Evolutionary conservation across 2,113 vertebrate species (phyloP).

Genomic region (Erinaceus europaeus): DNA sequence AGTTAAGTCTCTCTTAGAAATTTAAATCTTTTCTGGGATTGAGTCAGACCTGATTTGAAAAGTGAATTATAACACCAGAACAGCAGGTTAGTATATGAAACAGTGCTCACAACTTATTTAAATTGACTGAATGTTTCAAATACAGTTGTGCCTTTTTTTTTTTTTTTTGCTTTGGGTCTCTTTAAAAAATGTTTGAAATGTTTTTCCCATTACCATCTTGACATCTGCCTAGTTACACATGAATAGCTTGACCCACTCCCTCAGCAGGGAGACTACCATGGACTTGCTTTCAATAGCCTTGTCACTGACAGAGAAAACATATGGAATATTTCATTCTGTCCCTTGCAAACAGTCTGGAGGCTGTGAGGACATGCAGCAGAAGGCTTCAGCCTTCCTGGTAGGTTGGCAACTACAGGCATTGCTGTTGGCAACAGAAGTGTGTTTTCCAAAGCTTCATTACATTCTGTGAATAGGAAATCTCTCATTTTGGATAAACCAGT

Average conservation of each 20-base stretch:
- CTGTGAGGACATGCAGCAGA: conserved; percentile 52
- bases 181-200: conserved; percentile 60
- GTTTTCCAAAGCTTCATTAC: accelerated
- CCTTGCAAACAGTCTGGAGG: conserved; percentile 33
- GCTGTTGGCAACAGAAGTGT: not conserved
- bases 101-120: conserved; percentile 56
- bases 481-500: not conserved
- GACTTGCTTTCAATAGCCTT: conserved; percentile 75
- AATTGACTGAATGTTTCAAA: conserved; percentile 37
- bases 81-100: conserved; percentile 35
- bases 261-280: conserved; percentile 66
- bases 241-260: conserved; percentile 76
- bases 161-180: conserved; percentile 55
- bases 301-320: conserved; percentile 77
- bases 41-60: conserved; percentile 31
- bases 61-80: conserved; percentile 57
- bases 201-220: conserved; percentile 76
- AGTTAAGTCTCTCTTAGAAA: not conserved
- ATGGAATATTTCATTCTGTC: conserved; percentile 77
- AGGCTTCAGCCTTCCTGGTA: not conserved
- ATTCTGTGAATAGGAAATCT: not conserved
- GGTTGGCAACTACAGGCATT: not conserved
- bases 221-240: conserved; percentile 73
- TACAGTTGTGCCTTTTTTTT: conserved; percentile 63
- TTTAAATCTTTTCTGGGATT: conserved; percentile 31